Evolutionary conservation across 2,888 invertebrate species (phyloP).

Genomic region (Protodeltote pygarga): DNA sequence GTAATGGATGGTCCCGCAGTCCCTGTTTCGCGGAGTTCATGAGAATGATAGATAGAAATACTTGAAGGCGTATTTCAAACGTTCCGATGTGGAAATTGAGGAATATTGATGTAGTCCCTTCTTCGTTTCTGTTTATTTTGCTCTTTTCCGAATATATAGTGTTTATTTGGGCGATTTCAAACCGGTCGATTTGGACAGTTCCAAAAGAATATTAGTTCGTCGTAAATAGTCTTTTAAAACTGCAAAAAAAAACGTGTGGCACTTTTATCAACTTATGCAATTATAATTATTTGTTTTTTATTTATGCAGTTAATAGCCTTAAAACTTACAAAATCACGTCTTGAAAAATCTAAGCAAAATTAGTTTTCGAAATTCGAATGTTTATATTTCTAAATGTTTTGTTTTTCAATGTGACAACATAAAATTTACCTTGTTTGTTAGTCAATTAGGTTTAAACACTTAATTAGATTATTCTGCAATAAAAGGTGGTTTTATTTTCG

Average conservation of each 20-base stretch:
- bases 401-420: too few species aligned
- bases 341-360: too few species aligned
- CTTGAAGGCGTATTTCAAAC: conserved; percentile 52
- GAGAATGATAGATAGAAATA: conserved; percentile 69
- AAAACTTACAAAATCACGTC: too few species aligned
- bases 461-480: too few species aligned
- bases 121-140: conserved; percentile 52
- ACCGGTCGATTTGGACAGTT: conserved; percentile 28
- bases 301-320: too few species aligned
- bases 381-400: too few species aligned
- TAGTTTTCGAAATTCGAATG: too few species aligned
- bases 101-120: conserved; percentile 60
- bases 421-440: too few species aligned
- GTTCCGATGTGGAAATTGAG: conserved; percentile 57
- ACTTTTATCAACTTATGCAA: too few species aligned
- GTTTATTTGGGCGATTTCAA: conserved; percentile 49
- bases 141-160: conserved; percentile 44
- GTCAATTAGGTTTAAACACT: too few species aligned
- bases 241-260: too few species aligned
- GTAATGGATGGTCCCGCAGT: conserved; percentile 69
- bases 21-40: conserved; percentile 62
- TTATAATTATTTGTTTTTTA: too few species aligned
- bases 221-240: not conserved
- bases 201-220: conserved; percentile 11
- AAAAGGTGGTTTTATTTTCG: not conserved